These are phyloP conservation scores for Entomobrya multifasciata DNA, from an alignment of 2,888 invertebrate species.

Conservation along the genomic window DNA sequence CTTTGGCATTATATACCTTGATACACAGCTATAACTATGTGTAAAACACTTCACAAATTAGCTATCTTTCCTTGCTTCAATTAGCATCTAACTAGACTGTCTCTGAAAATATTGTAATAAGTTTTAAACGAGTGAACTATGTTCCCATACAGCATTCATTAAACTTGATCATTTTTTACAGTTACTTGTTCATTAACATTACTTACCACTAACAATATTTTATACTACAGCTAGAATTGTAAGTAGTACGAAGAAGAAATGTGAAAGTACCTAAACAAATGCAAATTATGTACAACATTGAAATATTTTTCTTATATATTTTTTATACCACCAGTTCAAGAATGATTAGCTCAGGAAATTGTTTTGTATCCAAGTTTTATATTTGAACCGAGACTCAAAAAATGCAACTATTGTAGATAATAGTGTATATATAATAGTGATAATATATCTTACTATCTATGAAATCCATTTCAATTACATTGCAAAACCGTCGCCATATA, in stretches of 20 bases:
- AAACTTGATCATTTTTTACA: constrained; percentile 31
- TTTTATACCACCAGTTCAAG: constrained; percentile 42
- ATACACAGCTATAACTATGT: background rate
- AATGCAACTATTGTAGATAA: too few species aligned
- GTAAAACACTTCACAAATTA: constrained; percentile 24
- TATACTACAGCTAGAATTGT: background rate
- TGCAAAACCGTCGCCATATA: too few species aligned
- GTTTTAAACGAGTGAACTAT: background rate
- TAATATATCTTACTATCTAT: too few species aligned
- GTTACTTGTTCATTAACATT: constrained; percentile 47
- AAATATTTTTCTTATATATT: constrained; percentile 23
- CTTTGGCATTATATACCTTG: too few species aligned
- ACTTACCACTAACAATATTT: constrained; percentile 1
- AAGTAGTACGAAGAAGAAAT: constrained; percentile 33
- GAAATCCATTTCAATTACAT: too few species aligned
- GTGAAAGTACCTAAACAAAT: constrained; percentile 39
- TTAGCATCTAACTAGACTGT: constrained; percentile 62
- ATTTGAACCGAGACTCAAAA: constrained; percentile 22
- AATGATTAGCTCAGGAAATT: constrained; percentile 46
- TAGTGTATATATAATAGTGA: too few species aligned
- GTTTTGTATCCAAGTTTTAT: constrained; percentile 35
- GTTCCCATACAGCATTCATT: constrained; percentile 10
- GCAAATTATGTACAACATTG: constrained; percentile 33
- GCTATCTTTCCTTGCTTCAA: constrained; percentile 25
- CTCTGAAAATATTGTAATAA: constrained; percentile 16